Evolutionary conservation across 2,888 invertebrate species (phyloP).

Genomic region (Xestia c-nigrum): DNA sequence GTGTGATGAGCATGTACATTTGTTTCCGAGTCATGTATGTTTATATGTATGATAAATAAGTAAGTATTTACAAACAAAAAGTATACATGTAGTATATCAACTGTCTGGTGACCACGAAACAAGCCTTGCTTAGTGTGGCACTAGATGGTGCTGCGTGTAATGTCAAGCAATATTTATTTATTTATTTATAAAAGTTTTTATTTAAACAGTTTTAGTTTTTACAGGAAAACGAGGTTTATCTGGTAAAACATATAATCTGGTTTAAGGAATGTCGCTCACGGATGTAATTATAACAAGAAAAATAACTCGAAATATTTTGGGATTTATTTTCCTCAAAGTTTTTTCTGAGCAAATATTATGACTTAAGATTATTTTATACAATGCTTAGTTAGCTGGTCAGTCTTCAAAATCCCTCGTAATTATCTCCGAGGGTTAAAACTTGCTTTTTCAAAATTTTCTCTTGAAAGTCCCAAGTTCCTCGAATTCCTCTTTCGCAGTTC

Average conservation of each 20-base stretch:
- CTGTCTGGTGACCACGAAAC: too few species aligned
- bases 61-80: too few species aligned
- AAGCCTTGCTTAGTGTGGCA: too few species aligned
- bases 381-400: conserved; percentile 50
- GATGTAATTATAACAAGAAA: neutral
- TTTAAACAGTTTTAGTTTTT: neutral
- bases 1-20: too few species aligned
- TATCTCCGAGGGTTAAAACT: conserved; percentile 33
- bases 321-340: conserved; percentile 19
- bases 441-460: conserved; percentile 34
- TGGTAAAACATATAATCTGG: neutral
- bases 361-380: conserved; percentile 37
- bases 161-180: too few species aligned
- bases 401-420: conserved; percentile 54
- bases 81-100: too few species aligned
- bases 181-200: too few species aligned
- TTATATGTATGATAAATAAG: too few species aligned
- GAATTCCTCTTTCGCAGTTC: conserved; percentile 39
- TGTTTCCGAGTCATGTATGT: too few species aligned
- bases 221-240: neutral
- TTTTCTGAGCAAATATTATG: neutral
- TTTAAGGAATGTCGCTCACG: neutral
- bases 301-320: neutral
- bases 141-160: too few species aligned
- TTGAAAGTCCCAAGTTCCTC: conserved; percentile 37